These are phyloP conservation scores for Drosophila auraria DNA, from an alignment of 1,140 invertebrate species.

Conservation along the genomic window DNA sequence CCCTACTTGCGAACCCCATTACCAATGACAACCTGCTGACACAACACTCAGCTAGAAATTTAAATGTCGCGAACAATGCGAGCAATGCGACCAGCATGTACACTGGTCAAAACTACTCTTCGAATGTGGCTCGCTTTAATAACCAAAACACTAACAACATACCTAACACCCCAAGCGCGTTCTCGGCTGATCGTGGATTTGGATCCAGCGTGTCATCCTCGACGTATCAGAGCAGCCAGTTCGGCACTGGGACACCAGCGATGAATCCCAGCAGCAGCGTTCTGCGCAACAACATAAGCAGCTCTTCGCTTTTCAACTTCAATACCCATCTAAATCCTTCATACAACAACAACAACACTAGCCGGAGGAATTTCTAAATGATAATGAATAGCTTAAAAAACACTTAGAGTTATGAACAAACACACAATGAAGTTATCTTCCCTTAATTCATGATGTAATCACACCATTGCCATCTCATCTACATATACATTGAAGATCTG, in stretches of 20 bases:
- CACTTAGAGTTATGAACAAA: constrained; percentile 4
- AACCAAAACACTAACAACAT: constrained; percentile 45
- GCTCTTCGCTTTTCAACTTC: constrained; percentile 26
- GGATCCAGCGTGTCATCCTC: constrained; percentile 19
- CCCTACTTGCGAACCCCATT: not conserved
- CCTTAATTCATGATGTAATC: constrained; percentile 3
- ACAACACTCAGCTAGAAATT: constrained; percentile 24
- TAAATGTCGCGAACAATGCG: constrained; percentile 10
- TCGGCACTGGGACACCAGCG: constrained; percentile 7
- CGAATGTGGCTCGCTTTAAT: constrained; percentile 60
- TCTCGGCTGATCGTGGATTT: constrained; percentile 20
- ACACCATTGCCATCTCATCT: not conserved
- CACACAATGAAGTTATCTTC: too few species aligned
- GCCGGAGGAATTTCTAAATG: constrained; percentile 26
- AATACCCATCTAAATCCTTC: constrained; percentile 29
- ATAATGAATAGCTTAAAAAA: constrained; percentile 2
- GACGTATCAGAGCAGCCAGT: constrained; percentile 19
- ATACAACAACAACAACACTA: constrained; percentile 26
- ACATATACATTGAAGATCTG: constrained; percentile 34
- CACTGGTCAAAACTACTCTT: constrained; percentile 38
- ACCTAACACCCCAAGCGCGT: constrained; percentile 25
- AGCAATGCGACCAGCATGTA: constrained; percentile 28
- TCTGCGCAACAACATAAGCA: constrained; percentile 10
- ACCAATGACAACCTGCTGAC: constrained; percentile 19
- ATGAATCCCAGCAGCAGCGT: constrained; percentile 15